Conservation (phyloP, 2,888 invertebrate species). For the Pristionchus fissidentatus region DNA sequence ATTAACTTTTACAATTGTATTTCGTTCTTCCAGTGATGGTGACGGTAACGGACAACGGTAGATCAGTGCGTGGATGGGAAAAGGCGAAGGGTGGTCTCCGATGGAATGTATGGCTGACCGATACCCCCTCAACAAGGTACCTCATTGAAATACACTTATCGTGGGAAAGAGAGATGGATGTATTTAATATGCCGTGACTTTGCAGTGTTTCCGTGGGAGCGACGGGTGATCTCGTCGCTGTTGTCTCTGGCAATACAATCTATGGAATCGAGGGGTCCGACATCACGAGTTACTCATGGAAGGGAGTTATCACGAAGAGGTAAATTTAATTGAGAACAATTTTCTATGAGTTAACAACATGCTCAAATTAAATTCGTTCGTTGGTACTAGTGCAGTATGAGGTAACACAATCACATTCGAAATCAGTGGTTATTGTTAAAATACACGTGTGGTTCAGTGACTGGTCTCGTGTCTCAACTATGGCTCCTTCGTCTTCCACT, state of each 20-base stretch:
- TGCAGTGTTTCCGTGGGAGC: constrained; percentile 40
- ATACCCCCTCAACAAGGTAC: constrained; percentile 25
- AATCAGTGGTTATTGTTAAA: no score
- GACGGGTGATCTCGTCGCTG: constrained; percentile 26
- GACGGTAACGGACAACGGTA: constrained; percentile 57
- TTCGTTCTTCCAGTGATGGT: constrained; percentile 53
- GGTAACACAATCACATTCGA: neutral
- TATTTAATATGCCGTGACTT: neutral
- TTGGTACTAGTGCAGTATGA: neutral
- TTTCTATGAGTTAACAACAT: neutral
- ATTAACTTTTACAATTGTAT: neutral
- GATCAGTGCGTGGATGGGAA: constrained; percentile 57
- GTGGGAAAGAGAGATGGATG: neutral
- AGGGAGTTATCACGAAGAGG: constrained; percentile 18
- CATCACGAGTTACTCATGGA: constrained; percentile 36
- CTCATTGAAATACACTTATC: neutral
- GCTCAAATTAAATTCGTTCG: neutral
- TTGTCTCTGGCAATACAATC: constrained; percentile 46
- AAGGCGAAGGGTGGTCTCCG: constrained; percentile 55
- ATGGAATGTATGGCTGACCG: constrained; percentile 50
- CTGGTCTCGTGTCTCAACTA: constrained; percentile 26
- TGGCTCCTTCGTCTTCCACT: neutral
- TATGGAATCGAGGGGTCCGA: constrained; percentile 29
- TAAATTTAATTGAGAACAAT: neutral
- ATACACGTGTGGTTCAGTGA: no score